Percentiles rank a stretch among this genome's conserved stretches.
Conservation (phyloP, 2,113 vertebrate genomes). For the Cnemophilus loriae region DNA sequence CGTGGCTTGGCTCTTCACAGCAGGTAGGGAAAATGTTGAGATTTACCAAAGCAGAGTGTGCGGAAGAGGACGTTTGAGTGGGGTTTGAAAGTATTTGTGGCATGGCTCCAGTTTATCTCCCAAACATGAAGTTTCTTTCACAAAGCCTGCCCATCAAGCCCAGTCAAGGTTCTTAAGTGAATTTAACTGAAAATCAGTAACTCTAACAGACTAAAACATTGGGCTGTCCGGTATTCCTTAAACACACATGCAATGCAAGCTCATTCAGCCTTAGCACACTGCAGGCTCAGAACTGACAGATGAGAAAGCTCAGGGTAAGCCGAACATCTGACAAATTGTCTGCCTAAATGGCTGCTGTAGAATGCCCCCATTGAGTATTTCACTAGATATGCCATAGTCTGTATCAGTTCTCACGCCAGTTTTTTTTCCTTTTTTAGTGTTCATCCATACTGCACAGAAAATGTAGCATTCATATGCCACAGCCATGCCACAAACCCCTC, state of each 20-base stretch:
- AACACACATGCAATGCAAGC: neutral
- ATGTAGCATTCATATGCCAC: fast-evolving
- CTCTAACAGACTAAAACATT: neutral
- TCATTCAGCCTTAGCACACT: neutral
- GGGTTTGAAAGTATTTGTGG: neutral
- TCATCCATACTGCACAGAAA: neutral
- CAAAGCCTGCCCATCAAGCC: neutral
- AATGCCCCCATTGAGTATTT: neutral
- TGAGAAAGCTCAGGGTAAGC: neutral
- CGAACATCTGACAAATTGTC: neutral
- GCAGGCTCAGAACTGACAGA: neutral
- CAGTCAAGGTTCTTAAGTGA: neutral
- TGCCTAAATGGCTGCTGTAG: neutral
- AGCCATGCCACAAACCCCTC: neutral
- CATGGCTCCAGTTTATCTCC: neutral
- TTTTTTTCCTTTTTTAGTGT: neutral
- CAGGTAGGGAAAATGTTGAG: neutral
- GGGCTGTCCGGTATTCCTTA: neutral
- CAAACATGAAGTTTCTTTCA: neutral
- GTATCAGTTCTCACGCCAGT: neutral
- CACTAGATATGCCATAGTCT: neutral
- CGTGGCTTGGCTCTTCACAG: neutral
- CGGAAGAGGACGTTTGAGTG: neutral
- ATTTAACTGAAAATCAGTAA: neutral
- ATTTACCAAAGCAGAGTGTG: neutral